Evolutionary conservation across 1,140 invertebrate genomes (phyloP).

Genomic region (Conopomorpha cramerella): DNA sequence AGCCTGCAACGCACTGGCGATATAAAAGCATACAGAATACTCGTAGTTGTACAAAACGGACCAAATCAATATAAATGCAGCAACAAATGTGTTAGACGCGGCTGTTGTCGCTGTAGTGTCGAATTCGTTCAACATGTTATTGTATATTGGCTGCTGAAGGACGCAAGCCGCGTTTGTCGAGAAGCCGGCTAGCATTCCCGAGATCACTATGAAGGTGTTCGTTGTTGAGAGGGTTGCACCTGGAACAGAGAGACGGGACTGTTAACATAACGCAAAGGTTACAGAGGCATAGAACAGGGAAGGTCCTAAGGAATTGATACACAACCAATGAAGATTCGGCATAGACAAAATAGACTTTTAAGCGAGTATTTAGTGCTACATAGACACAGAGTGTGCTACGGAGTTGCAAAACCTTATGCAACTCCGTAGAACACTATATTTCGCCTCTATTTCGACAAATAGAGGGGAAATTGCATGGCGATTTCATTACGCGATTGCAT

Average conservation of each 20-base stretch:
- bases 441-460: no score
- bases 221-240: conserved; percentile 31
- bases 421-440: no score
- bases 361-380: no score
- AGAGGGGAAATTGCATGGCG: no score
- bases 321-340: no score
- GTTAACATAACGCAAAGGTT: no score
- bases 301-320: no score
- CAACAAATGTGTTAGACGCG: conserved; percentile 33
- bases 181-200: conserved; percentile 43
- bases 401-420: no score
- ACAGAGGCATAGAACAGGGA: no score
- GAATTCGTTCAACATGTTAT: conserved; percentile 43
- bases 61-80: conserved; percentile 30
- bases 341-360: no score
- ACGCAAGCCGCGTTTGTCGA: conserved; percentile 31
- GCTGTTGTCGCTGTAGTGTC: conserved; percentile 42
- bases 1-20: conserved; percentile 32
- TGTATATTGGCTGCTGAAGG: conserved; percentile 38
- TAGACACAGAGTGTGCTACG: no score
- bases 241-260: conserved; percentile 13
- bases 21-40: conserved; percentile 40
- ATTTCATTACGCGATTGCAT: no score
- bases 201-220: conserved; percentile 34
- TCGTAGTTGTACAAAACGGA: conserved; percentile 33